Percentiles rank a stretch among this genome's conserved stretches.
Evolutionary conservation across 1,140 invertebrate genomes (phyloP).

Genomic region (Penaeus indicus): DNA sequence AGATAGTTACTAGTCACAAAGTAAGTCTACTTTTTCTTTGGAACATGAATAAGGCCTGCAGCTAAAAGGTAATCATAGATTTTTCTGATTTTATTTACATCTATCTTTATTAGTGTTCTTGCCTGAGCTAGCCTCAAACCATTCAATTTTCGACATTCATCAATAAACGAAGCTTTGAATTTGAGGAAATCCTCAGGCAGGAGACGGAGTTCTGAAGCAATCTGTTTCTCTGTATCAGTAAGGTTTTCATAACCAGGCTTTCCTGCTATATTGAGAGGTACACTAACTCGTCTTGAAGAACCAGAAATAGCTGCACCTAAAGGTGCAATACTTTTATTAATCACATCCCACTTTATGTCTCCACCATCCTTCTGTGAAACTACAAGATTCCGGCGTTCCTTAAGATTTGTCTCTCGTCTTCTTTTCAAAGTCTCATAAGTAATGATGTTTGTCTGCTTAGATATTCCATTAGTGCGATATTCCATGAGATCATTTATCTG

Average conservation of each 20-base stretch:
- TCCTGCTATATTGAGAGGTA: conserved; percentile 82
- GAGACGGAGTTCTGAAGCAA: conserved; percentile 82
- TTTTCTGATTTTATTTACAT: conserved; percentile 93
- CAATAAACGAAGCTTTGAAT: conserved; percentile 80
- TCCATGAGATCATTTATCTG: conserved; percentile 69
- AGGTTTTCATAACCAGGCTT: conserved; percentile 85
- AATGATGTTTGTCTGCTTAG: conserved; percentile 2
- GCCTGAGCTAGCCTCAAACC: conserved; percentile 85
- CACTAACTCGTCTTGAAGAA: conserved; percentile 70
- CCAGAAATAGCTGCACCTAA: conserved; percentile 27
- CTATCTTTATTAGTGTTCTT: conserved; percentile 86
- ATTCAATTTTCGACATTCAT: conserved; percentile 80
- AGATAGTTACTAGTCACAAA: no score
- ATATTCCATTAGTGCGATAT: conserved; percentile 29
- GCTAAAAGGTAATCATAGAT: conserved; percentile 86
- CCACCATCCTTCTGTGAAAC: background rate
- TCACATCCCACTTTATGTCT: conserved; percentile 29
- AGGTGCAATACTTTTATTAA: conserved; percentile 29
- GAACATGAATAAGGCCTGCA: conserved; percentile 78
- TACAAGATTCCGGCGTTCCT: conserved; percentile 71
- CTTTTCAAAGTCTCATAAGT: conserved; percentile 75
- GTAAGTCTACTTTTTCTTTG: conserved; percentile 5
- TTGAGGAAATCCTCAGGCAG: conserved; percentile 83
- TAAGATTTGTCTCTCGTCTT: conserved; percentile 75
- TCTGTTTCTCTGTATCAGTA: conserved; percentile 78